Conservation (phyloP, 2,888 invertebrate species). For the Stenodema calcarata region DNA sequence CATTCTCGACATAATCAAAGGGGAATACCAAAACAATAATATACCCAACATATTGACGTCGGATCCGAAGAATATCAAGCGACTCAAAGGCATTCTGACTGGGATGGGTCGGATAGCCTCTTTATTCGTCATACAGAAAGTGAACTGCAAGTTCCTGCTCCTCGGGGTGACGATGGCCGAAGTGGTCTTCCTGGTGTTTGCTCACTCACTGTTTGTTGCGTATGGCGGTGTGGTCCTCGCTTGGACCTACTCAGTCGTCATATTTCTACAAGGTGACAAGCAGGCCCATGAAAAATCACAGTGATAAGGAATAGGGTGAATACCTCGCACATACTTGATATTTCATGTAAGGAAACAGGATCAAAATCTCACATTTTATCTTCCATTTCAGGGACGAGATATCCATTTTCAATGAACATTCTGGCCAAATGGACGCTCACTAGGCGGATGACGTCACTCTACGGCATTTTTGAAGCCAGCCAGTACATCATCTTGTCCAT, state of each 20-base stretch:
- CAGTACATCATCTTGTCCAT: neutral
- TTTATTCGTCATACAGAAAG: neutral
- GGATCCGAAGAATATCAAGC: neutral
- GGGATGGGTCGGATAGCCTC: neutral
- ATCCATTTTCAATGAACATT: neutral
- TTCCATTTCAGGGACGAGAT: neutral
- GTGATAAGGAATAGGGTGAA: too few species aligned
- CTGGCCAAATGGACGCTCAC: neutral
- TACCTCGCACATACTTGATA: neutral
- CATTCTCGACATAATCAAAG: neutral
- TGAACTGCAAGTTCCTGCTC: neutral
- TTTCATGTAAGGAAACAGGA: too few species aligned
- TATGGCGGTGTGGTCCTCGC: neutral
- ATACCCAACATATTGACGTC: neutral
- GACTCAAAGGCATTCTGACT: neutral
- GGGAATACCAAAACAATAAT: neutral
- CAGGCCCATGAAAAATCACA: too few species aligned
- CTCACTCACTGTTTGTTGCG: neutral
- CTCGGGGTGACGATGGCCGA: neutral
- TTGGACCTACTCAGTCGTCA: neutral
- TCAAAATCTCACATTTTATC: too few species aligned
- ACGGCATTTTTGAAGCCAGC: neutral
- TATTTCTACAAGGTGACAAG: neutral
- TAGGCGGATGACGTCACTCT: neutral
- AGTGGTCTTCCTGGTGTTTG: neutral